A percentile compares a stretch with the other conserved stretches of the same genome.
Conservation (phyloP, 92 coral and sea anemone genomes). For the Phenganax subtilis region DNA sequence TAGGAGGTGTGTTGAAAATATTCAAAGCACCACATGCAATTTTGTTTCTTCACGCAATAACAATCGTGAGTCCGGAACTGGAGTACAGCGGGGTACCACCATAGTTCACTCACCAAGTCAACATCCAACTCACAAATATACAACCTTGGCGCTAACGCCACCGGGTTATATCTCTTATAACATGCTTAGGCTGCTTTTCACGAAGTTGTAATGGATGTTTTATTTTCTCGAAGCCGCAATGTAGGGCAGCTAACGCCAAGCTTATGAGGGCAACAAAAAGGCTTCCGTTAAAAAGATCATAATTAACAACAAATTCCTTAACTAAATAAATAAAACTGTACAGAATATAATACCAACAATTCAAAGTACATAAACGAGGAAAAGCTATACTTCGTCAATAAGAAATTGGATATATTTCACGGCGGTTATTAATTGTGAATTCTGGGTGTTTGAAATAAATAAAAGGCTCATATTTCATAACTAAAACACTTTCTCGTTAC, state of each 20-base stretch:
- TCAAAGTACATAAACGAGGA: neutral
- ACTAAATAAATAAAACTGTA: conserved; percentile 37
- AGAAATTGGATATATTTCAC: too few species aligned
- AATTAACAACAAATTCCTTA: conserved; percentile 34
- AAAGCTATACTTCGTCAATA: neutral
- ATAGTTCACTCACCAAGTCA: neutral
- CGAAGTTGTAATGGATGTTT: neutral
- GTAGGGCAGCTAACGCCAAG: conserved; percentile 2
- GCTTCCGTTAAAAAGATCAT: conserved; percentile 19
- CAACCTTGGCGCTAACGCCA: neutral
- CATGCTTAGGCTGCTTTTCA: neutral
- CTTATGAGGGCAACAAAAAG: conserved; percentile 21
- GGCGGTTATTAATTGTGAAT: neutral
- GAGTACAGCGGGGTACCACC: conserved; percentile 3
- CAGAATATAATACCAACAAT: neutral
- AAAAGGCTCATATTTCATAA: conserved; percentile 6
- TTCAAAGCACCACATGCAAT: conserved; percentile 40
- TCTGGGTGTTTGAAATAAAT: neutral
- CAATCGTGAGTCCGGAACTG: conserved; percentile 41
- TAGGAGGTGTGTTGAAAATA: neutral
- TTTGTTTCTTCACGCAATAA: conserved; percentile 8
- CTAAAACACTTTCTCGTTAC: conserved; percentile 11
- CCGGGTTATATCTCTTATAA: neutral
- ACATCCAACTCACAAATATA: neutral
- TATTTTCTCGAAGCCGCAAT: neutral